Base-by-base conservation (phyloP, 1,140 invertebrate species). In the Polypedilum vanderplanki region DNA sequence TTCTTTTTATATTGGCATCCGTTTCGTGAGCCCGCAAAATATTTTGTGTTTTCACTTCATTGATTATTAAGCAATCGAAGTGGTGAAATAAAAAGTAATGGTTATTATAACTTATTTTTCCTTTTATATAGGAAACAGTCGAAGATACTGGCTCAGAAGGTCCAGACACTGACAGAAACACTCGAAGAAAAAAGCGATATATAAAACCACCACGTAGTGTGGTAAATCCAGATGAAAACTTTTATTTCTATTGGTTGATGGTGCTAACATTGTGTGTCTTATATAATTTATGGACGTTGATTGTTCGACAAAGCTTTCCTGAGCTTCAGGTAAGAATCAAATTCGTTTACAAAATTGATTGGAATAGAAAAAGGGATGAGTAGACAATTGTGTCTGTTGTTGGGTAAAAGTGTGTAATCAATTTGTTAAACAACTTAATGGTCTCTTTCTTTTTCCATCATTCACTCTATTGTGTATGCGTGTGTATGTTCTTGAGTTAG, bases 221-320 rank as follows among this genome's bases (percentile, higher is more conserved):
- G 20, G 90, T 98, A 76, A 96, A 97, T 84, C 95, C 96, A 0
- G 95, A 98, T 83, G 94, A 95, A 77, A 96, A 95, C 81, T 94
- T 96, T 81, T 96, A 96, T 85, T 97, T 96, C 84, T 94, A 95
- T 80, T 98, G 96, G 96, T 86, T 98, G 76, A 91, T 94, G 86
- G 80, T 96, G 22, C 85, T 97, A 76, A 96, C 95, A 17, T 80
- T 90, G 73, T 95, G 94, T 80, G 93, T 98, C 77, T 87, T 98
- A 24, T 98, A 98, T 84, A 98, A 98, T 84, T 85, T 96, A 24
- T 98, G 96, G 96, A 95, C 95, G 9, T 86, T 96, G 40, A 98
- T 98, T 78, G 95, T 97, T 22, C 86, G 96, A 18, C 93, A 98
- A 83, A 96, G 94, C 79, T 93, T 98, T 82, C 92, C 94, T 22